These are phyloP conservation scores for Seriola rivoliana DNA, from an alignment of 2,113 vertebrate genomes.

Conservation along the genomic window DNA sequence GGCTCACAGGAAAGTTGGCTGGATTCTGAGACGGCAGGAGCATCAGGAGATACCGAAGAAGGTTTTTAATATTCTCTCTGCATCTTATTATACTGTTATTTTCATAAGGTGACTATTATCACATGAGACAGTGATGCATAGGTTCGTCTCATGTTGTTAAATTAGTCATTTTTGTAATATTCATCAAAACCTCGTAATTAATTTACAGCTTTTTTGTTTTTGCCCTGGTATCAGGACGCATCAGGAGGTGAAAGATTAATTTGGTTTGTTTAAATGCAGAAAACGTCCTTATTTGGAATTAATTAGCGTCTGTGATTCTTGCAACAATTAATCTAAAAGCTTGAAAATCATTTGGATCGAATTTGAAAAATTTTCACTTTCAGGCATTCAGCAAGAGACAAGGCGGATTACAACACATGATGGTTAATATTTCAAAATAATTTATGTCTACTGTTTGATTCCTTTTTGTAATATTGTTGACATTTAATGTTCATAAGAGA, in stretches of 20 bases:
- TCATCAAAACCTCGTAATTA: not conserved
- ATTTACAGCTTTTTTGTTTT: not conserved
- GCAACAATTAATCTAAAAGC: not conserved
- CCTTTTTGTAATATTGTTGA: no score
- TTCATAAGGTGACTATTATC: not conserved
- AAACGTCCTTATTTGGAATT: not conserved
- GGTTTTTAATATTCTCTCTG: not conserved
- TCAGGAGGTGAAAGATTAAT: not conserved
- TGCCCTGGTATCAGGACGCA: not conserved
- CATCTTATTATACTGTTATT: slow-evolving; percentile 10
- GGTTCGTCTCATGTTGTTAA: not conserved
- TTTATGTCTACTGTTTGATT: no score
- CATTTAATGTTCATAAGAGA: no score
- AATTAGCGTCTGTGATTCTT: not conserved
- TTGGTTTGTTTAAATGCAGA: not conserved
- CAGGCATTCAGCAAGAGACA: no score
- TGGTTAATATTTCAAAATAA: no score
- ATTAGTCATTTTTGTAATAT: not conserved
- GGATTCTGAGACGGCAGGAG: not conserved
- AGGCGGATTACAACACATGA: no score
- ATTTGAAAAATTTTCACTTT: not conserved
- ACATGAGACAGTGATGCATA: not conserved
- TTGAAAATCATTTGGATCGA: not conserved
- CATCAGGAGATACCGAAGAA: not conserved
- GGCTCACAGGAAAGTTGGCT: not conserved